A percentile compares a stretch with the other conserved stretches of the same genome.
Conservation (phyloP, 2,797 vertebrate genomes). For the Trematocara caparti region DNA sequence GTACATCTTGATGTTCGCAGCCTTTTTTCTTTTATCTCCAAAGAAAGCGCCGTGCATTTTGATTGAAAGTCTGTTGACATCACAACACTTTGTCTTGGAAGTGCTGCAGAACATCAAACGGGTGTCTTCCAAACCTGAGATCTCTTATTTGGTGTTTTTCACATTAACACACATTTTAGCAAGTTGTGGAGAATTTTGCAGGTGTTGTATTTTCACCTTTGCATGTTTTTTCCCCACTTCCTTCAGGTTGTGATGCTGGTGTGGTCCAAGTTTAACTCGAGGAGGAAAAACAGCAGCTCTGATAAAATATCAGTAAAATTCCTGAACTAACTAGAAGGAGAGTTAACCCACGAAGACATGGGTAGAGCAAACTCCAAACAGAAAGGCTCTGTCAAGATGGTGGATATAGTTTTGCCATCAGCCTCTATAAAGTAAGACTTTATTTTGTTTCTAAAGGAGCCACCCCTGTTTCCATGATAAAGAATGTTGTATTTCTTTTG, state of each 20-base stretch:
- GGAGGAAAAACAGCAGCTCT: background rate
- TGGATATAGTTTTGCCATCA: background rate
- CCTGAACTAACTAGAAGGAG: background rate
- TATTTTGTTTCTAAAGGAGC: background rate
- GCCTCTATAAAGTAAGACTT: background rate
- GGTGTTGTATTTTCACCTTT: background rate
- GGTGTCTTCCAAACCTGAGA: background rate
- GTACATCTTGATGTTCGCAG: fast-evolving
- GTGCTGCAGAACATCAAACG: background rate
- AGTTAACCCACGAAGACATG: background rate
- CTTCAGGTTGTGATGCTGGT: background rate
- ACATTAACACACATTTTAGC: background rate
- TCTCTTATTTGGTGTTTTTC: background rate
- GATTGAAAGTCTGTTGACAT: background rate
- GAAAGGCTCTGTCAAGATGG: background rate
- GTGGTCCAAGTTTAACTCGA: background rate
- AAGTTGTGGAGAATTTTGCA: background rate
- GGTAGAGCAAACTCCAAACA: background rate
- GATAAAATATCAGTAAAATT: background rate
- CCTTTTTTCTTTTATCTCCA: background rate
- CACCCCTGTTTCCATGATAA: background rate
- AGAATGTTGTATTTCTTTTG: background rate
- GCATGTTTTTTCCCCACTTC: background rate
- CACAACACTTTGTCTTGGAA: background rate
- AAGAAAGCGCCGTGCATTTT: background rate